phyloP scores from a whole-genome alignment of 1,140 invertebrate genomes.

The Pemphigus obesinymphae region DNA sequence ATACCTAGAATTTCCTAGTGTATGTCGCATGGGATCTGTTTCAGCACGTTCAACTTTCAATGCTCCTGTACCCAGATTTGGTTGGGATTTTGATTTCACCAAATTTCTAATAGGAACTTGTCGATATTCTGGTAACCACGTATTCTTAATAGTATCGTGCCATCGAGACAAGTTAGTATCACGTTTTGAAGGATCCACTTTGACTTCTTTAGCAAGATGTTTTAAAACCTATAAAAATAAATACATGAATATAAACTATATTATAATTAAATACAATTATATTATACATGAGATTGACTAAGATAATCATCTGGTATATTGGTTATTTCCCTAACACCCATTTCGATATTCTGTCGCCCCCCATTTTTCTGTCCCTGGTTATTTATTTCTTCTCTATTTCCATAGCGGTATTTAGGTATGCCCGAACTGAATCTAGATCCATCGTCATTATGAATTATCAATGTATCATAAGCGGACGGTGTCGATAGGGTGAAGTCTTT shows the following conservation, averaged over 20 bases:
- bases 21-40: conserved; percentile 45
- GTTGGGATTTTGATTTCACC: conserved; percentile 67
- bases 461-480: conserved; percentile 72
- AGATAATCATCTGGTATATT: conserved; percentile 81
- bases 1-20: conserved; percentile 43
- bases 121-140: neutral
- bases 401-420: conserved; percentile 33
- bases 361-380: conserved; percentile 25
- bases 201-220: conserved; percentile 77
- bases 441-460: conserved; percentile 66
- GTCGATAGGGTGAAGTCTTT: conserved; percentile 58
- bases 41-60: conserved; percentile 42
- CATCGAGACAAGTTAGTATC: conserved; percentile 29
- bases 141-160: conserved; percentile 15
- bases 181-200: conserved; percentile 53
- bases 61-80: conserved; percentile 55
- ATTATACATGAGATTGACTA: conserved; percentile 64
- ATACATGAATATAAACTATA: neutral
- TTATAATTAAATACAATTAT: neutral
- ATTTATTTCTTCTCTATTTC: conserved; percentile 7
- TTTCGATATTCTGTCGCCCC: conserved; percentile 44
- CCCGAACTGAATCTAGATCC: conserved; percentile 1
- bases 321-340: conserved; percentile 65
- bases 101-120: conserved; percentile 48
- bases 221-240: conserved; percentile 64